Percentiles rank a stretch among this genome's conserved stretches.
These are phyloP conservation scores for Equus quagga DNA, from an alignment of 2,113 vertebrate genomes.

Conservation along the genomic window DNA sequence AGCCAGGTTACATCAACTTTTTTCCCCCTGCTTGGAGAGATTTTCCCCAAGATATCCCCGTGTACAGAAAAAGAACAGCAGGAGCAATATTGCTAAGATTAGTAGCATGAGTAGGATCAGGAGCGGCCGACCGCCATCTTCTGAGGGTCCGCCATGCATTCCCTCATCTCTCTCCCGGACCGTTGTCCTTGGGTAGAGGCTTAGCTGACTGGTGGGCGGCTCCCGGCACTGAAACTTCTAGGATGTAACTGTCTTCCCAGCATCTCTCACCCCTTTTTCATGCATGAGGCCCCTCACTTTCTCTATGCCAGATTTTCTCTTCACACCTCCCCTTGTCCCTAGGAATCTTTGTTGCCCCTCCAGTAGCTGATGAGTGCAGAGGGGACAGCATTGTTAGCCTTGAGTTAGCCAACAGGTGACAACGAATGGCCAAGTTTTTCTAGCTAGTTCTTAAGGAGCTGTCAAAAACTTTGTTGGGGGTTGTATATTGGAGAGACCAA, in stretches of 20 bases:
- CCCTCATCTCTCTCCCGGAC: too few species aligned
- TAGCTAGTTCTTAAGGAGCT: not conserved
- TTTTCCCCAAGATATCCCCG: too few species aligned
- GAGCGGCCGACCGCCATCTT: too few species aligned
- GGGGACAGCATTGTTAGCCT: not conserved
- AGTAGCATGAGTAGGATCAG: too few species aligned
- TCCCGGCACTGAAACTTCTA: not conserved
- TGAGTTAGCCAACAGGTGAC: not conserved
- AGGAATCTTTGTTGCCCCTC: not conserved
- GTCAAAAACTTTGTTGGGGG: not conserved
- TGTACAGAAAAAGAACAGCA: too few species aligned
- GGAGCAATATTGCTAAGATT: too few species aligned
- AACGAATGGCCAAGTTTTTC: not conserved
- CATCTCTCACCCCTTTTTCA: not conserved
- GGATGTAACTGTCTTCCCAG: not conserved
- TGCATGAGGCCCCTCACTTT: not conserved
- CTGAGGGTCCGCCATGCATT: too few species aligned
- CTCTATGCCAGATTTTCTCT: not conserved
- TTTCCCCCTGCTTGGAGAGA: too few species aligned
- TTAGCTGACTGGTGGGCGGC: too few species aligned
- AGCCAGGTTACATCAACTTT: too few species aligned
- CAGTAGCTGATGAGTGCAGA: not conserved
- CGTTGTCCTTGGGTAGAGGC: too few species aligned
- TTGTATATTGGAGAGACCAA: not conserved
- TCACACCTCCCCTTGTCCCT: not conserved